Conservation (phyloP, 2,797 vertebrate genomes). For the Diplodus sargus region DNA sequence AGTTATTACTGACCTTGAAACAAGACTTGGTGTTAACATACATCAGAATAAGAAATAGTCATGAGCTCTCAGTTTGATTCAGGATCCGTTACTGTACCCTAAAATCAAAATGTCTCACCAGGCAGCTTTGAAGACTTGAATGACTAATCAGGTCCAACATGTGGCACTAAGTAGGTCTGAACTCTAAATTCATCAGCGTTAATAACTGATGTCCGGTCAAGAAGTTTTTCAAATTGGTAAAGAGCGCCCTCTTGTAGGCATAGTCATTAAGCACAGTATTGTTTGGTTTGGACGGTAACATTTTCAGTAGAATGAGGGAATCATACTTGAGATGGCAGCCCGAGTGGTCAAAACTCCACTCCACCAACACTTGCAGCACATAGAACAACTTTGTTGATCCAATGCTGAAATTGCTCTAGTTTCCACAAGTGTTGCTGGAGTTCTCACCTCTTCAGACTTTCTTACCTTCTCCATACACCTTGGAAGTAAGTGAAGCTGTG, state of each 20-base stretch:
- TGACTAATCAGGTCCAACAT: neutral
- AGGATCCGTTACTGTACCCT: neutral
- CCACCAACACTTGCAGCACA: too few relatives aligned
- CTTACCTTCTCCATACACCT: too few relatives aligned
- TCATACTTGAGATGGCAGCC: neutral
- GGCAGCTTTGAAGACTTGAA: neutral
- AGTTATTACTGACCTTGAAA: neutral
- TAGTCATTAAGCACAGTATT: neutral
- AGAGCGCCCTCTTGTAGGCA: conserved; percentile 48
- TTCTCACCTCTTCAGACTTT: too few relatives aligned
- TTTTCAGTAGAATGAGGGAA: neutral
- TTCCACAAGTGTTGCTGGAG: too few relatives aligned
- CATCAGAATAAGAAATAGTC: neutral
- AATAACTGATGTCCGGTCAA: neutral
- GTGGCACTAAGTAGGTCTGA: neutral
- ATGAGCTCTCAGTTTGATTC: neutral
- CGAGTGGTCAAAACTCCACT: too few relatives aligned
- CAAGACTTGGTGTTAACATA: neutral
- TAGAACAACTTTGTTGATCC: too few relatives aligned
- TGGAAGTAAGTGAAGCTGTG: too few relatives aligned
- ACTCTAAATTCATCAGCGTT: neutral
- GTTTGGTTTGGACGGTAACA: too few relatives aligned
- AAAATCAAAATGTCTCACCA: neutral
- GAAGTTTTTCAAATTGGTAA: conserved; percentile 12
- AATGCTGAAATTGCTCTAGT: too few relatives aligned